Evolutionary conservation across 2,797 vertebrate genomes (phyloP).

Genomic region (Smutsia temminckii): DNA sequence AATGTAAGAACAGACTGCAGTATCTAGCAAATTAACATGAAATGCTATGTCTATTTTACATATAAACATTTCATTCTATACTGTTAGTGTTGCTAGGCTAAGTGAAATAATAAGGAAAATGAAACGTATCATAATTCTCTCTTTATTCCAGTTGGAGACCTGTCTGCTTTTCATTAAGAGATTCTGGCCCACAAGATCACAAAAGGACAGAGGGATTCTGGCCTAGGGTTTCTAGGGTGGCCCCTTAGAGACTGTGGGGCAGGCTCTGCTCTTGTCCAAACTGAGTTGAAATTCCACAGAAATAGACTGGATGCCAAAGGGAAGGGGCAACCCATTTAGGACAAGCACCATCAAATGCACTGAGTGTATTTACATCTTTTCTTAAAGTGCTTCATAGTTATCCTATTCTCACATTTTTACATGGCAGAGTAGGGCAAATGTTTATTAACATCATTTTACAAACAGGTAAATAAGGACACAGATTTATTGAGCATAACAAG

Average conservation of each 20-base stretch:
- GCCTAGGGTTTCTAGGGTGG: background rate
- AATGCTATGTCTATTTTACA: background rate
- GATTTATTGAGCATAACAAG: background rate
- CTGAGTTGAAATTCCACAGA: background rate
- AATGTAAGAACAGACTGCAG: background rate
- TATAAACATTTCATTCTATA: background rate
- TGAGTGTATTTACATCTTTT: background rate
- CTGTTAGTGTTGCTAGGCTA: background rate
- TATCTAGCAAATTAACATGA: background rate
- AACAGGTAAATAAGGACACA: background rate
- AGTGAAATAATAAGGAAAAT: background rate
- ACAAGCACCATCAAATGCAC: background rate
- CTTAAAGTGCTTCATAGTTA: background rate
- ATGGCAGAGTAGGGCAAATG: background rate
- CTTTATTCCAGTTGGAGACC: background rate
- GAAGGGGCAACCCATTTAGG: background rate
- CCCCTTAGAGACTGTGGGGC: background rate
- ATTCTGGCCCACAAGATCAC: background rate
- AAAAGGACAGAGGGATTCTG: background rate
- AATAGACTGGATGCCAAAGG: background rate
- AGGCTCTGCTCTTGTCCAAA: background rate
- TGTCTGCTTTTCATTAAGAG: background rate
- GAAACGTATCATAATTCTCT: background rate
- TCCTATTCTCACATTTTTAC: background rate
- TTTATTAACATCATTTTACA: constrained; percentile 10